Evolutionary conservation across 2,888 invertebrate species (phyloP).

Genomic region (Drosophila sordidula): DNA sequence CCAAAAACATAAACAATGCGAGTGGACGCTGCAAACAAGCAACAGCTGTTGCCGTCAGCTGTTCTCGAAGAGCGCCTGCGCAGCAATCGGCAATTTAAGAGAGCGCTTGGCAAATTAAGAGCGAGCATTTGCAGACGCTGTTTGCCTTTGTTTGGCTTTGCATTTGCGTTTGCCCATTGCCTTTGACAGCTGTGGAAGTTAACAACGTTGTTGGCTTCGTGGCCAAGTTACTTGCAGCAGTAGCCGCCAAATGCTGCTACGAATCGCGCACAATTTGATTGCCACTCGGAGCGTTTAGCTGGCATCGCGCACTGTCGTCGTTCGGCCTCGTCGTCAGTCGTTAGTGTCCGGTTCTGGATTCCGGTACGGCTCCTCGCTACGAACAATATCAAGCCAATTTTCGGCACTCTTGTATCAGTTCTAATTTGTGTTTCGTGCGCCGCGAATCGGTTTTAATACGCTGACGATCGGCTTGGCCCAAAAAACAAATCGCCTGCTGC

Average conservation of each 20-base stretch:
- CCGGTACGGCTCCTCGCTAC: slow-evolving; percentile 11
- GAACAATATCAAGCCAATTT: slow-evolving; percentile 36
- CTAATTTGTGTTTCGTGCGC: slow-evolving; percentile 59
- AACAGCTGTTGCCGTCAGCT: slow-evolving; percentile 63
- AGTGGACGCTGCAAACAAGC: slow-evolving; percentile 21
- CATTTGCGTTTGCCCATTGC: slow-evolving; percentile 23
- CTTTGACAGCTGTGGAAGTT: slow-evolving; percentile 49
- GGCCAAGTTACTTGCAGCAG: slow-evolving; percentile 26
- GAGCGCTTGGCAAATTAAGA: slow-evolving; percentile 38
- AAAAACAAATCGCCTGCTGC: not conserved
- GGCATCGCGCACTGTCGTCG: slow-evolving; percentile 40
- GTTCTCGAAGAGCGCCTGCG: slow-evolving; percentile 58
- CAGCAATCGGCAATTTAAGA: slow-evolving; percentile 49
- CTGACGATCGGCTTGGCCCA: slow-evolving; percentile 20
- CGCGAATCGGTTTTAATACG: slow-evolving; percentile 42
- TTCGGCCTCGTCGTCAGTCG: slow-evolving; percentile 24
- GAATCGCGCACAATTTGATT: slow-evolving; percentile 52
- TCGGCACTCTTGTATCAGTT: slow-evolving; percentile 56
- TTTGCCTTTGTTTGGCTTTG: slow-evolving; percentile 43
- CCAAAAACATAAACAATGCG: slow-evolving; percentile 58
- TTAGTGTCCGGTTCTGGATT: slow-evolving; percentile 20
- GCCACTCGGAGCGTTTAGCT: slow-evolving; percentile 53
- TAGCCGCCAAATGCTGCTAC: slow-evolving; percentile 53
- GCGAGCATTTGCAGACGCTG: slow-evolving; percentile 36
- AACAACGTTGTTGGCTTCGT: slow-evolving; percentile 38